A percentile compares a stretch with the other conserved stretches of the same genome.
These are phyloP conservation scores for Strigamia crassipes DNA, from an alignment of 2,888 invertebrate species.

Conservation along the genomic window DNA sequence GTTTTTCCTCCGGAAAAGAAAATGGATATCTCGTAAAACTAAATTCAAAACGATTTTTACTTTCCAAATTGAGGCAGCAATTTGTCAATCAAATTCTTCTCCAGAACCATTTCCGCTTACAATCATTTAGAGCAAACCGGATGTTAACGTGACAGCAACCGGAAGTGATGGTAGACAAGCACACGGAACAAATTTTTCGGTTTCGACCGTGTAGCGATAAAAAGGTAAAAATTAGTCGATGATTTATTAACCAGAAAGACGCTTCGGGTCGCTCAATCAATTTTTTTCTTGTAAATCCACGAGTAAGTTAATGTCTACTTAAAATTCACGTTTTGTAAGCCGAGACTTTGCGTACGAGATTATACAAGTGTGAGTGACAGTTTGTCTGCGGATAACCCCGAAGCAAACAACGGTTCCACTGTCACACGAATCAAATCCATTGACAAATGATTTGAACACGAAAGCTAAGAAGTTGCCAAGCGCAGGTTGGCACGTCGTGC, in stretches of 20 bases:
- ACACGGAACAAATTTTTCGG: constrained; percentile 1
- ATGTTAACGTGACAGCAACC: background rate
- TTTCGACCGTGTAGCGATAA: background rate
- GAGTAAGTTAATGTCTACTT: background rate
- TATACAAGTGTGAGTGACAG: background rate
- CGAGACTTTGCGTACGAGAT: background rate
- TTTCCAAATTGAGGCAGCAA: background rate
- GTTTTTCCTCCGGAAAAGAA: no score
- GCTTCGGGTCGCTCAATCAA: background rate
- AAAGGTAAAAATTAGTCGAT: background rate
- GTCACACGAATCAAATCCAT: background rate
- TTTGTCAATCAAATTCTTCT: background rate
- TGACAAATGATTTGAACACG: constrained; percentile 3
- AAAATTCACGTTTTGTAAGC: background rate
- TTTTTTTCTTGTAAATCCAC: background rate
- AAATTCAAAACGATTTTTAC: background rate
- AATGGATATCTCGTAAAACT: background rate
- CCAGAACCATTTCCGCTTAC: background rate
- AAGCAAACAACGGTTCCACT: background rate
- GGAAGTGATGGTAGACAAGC: background rate
- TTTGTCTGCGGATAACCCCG: background rate
- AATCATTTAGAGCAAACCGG: background rate
- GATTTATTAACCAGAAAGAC: background rate
- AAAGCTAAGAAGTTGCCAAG: background rate
- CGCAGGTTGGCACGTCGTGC: background rate